phyloP scores from a whole-genome alignment of 1,140 invertebrate species.

The Philaenus spumarius region DNA sequence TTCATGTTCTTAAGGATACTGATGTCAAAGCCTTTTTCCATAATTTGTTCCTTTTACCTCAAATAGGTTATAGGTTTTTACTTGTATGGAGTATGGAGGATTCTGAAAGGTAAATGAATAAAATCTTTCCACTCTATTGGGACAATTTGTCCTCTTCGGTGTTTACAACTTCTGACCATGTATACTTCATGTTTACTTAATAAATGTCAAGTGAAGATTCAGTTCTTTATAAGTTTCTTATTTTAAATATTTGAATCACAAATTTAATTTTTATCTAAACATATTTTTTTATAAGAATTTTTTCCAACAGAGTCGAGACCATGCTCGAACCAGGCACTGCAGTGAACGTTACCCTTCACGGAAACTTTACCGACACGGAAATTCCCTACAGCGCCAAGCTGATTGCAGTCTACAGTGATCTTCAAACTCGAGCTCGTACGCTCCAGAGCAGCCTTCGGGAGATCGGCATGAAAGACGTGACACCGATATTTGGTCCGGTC shows the following conservation, averaged over 20 bases:
- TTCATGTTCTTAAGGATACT: no score
- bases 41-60: no score
- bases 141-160: no score
- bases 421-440: slow-evolving; percentile 40
- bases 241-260: no score
- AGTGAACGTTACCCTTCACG: slow-evolving; percentile 66
- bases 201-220: background rate
- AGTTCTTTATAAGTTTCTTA: background rate
- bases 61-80: no score
- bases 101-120: no score
- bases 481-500: slow-evolving; percentile 57
- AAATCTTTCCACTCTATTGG: no score
- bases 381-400: slow-evolving; percentile 63
- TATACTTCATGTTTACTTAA: background rate
- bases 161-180: no score
- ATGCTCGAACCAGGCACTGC: slow-evolving; percentile 63
- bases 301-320: slow-evolving; percentile 45
- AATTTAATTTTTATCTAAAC: no score
- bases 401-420: slow-evolving; percentile 60
- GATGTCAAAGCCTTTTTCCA: no score
- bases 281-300: background rate
- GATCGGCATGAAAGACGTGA: slow-evolving; percentile 53
- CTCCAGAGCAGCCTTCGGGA: slow-evolving; percentile 54
- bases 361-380: slow-evolving; percentile 61
- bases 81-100: no score